Conservation (phyloP, 2,797 vertebrate genomes). For the Silurus aristotelis region DNA sequence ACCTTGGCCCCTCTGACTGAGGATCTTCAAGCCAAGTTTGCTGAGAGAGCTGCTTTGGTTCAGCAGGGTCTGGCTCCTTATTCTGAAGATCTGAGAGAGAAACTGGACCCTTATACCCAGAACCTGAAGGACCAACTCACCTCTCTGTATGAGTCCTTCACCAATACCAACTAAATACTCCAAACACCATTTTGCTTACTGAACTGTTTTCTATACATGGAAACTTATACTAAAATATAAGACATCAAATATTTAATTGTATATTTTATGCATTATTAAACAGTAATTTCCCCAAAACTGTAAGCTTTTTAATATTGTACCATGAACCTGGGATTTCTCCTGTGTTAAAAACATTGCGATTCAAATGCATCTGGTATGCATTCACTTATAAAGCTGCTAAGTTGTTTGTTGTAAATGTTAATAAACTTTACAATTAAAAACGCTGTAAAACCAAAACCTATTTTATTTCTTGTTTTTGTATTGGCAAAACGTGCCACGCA, state of each 20-base stretch:
- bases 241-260: not conserved
- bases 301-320: too few relatives aligned
- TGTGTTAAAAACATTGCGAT: too few relatives aligned
- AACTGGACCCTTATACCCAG: slow-evolving; percentile 71
- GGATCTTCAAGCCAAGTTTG: slow-evolving; percentile 69
- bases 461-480: too few relatives aligned
- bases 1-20: slow-evolving; percentile 68
- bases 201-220: not conserved
- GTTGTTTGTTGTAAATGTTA: too few relatives aligned
- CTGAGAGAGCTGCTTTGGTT: slow-evolving; percentile 51
- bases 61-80: slow-evolving; percentile 67
- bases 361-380: too few relatives aligned
- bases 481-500: too few relatives aligned
- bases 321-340: too few relatives aligned
- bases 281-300: too few relatives aligned
- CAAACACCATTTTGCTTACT: not conserved
- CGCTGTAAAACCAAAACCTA: too few relatives aligned
- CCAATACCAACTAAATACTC: slow-evolving; percentile 60
- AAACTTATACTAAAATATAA: not conserved
- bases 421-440: too few relatives aligned
- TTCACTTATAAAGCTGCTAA: too few relatives aligned
- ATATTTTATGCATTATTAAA: too few relatives aligned
- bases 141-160: slow-evolving; percentile 68
- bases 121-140: slow-evolving; percentile 71
- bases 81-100: slow-evolving; percentile 74